phyloP scores from a whole-genome alignment of 64 coral and sea anemone genomes.

The Orbicella faveolata region DNA sequence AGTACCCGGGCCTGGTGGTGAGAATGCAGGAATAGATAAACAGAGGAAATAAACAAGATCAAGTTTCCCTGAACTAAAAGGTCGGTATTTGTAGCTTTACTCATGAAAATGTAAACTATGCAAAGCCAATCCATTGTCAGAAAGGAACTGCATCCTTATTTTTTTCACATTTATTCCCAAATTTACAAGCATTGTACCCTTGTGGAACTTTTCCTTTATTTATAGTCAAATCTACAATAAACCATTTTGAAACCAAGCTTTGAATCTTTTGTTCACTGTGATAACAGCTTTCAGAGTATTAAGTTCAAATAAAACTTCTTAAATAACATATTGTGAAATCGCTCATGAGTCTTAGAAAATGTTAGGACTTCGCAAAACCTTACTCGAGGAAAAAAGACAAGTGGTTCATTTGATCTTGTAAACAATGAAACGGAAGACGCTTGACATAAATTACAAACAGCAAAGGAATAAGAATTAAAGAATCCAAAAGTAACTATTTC shows the following conservation, averaged over 20 bases:
- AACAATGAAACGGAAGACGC: no score
- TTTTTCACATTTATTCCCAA: not conserved
- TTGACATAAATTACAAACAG: no score
- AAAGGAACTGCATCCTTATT: not conserved
- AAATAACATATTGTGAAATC: not conserved
- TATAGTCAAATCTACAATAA: not conserved
- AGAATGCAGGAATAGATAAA: not conserved
- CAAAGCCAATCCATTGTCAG: not conserved
- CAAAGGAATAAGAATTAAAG: no score
- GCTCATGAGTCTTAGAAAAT: not conserved
- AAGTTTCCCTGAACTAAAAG: not conserved
- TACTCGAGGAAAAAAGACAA: no score
- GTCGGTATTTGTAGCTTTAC: no score
- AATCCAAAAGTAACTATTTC: no score
- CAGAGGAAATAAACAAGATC: not conserved
- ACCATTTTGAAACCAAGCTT: not conserved
- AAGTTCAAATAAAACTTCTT: not conserved
- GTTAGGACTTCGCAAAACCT: no score
- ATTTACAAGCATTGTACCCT: not conserved
- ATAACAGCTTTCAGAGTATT: not conserved
- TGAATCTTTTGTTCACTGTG: not conserved
- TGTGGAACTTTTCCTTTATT: not conserved
- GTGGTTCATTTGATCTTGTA: no score
- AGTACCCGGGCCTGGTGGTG: not conserved
- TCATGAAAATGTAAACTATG: not conserved